Evolutionary conservation across 2,888 invertebrate species (phyloP), one percentile per base, ranked within the genome.

Genomic region (Amblyjoppa proteus): DNA sequence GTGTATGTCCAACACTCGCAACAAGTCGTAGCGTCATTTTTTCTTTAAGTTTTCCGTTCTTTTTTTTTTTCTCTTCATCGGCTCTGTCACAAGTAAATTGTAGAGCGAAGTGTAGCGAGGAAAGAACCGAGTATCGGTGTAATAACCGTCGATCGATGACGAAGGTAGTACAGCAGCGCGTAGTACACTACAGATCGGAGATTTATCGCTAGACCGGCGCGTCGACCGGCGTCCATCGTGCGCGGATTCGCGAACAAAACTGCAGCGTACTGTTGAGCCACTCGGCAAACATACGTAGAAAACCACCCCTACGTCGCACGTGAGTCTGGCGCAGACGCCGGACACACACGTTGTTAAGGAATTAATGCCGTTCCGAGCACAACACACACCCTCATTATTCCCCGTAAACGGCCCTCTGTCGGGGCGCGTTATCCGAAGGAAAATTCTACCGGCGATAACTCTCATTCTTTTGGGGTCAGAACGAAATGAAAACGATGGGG

Each of bases 241-340:
- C 88, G 87, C 90, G 90, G 85, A 75, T 87, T 88, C 86, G 88
- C 87, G 84, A 87, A 89, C 88, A 87, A 88, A 90, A 91, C 91
- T 91, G 89, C 89, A 87, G 87, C 84, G 84, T 82, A 84, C 88
- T 83, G 87, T 86, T 83, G 86, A 81, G 84, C 86, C 86, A 87
- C 86, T 81, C 77, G 77, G 53, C 87, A 83, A 88, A 88, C 87
- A 86, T 83, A 86, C 73, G 85, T 76, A 78, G 83, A 88, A 56
- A 88, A 86, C 85, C 87, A 87, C 85, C 88, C 88, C 87, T 86
- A 86, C 85, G 85, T 83, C 83, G 88, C 90, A 90, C 90, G 89
- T 90, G 91, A 90, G 86, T 83, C 75, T 86, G 83, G 89, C 91
- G 91, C 91, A 91, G 87, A 89, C 91, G 91, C 90, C 86, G 84